Percentiles rank a stretch among this genome's conserved stretches.
These are phyloP conservation scores for Drosophila mayri DNA, from an alignment of 1,140 invertebrate species.

Conservation along the genomic window DNA sequence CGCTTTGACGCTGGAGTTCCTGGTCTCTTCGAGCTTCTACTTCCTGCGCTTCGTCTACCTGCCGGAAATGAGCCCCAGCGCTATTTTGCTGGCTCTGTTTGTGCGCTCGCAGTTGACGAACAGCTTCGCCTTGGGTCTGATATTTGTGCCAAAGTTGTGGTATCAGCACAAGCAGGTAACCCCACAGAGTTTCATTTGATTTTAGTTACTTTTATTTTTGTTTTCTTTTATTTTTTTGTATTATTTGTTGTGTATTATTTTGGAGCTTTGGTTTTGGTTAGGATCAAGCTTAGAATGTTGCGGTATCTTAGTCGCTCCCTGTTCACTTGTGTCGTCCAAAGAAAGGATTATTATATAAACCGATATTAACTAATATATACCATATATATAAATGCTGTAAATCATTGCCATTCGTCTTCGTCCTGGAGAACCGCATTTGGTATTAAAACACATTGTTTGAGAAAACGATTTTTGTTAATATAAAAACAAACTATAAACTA, in stretches of 20 bases:
- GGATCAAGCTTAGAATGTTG: constrained; percentile 44
- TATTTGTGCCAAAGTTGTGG: constrained; percentile 93
- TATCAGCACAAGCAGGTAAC: constrained; percentile 89
- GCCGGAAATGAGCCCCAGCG: constrained; percentile 88
- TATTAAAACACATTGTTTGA: constrained; percentile 64
- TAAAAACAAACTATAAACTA: constrained; percentile 10
- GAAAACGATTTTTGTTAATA: constrained; percentile 80
- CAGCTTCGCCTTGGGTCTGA: constrained; percentile 90
- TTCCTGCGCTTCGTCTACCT: constrained; percentile 88
- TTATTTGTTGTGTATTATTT: constrained; percentile 15
- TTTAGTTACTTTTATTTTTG: constrained; percentile 16
- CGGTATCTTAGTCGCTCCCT: constrained; percentile 28
- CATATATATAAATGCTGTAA: constrained; percentile 3
- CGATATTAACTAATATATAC: background rate
- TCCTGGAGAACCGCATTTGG: constrained; percentile 59
- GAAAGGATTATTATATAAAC: background rate
- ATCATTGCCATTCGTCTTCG: constrained; percentile 39
- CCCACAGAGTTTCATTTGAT: constrained; percentile 11
- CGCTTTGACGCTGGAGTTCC: constrained; percentile 90
- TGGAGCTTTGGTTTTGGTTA: constrained; percentile 48
- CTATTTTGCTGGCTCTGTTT: constrained; percentile 89
- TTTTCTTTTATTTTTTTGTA: constrained; percentile 11
- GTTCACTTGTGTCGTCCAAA: constrained; percentile 43
- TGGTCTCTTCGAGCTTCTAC: constrained; percentile 90
- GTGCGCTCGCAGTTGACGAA: constrained; percentile 91